Evolutionary conservation across 2,797 vertebrate genomes (phyloP).

Genomic region (Rousettus madagascariensis): DNA sequence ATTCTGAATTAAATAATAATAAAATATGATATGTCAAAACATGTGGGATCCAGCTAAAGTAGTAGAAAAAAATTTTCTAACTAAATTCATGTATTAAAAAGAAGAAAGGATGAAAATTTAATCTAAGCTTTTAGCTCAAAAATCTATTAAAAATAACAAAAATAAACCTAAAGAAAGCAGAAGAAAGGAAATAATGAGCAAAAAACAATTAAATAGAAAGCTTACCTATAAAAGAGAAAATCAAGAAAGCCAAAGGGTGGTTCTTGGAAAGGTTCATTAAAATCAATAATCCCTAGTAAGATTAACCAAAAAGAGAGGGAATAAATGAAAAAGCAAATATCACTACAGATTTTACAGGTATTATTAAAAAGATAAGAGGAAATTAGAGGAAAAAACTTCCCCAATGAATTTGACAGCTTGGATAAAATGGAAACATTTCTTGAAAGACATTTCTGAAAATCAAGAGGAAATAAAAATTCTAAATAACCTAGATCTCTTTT

Average conservation of each 20-base stretch:
- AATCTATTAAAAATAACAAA: background rate
- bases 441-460: constrained; percentile 11
- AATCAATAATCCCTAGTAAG: background rate
- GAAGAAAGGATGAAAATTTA: background rate
- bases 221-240: background rate
- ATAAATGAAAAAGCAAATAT: background rate
- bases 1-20: background rate
- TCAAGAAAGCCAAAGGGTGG: background rate
- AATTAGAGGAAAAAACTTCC: background rate
- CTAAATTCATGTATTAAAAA: background rate
- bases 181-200: background rate
- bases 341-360: background rate
- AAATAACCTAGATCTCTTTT: background rate
- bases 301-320: background rate
- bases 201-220: background rate
- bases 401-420: background rate
- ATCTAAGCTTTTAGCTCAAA: background rate
- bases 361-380: background rate
- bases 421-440: background rate
- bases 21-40: background rate
- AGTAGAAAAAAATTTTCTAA: background rate
- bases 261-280: background rate
- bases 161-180: background rate
- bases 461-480: background rate
- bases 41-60: background rate